Percentiles rank a stretch among this genome's conserved stretches.
These are phyloP conservation scores for Malaclemys terrapin DNA, from an alignment of 2,113 vertebrate species.

Conservation along the genomic window DNA sequence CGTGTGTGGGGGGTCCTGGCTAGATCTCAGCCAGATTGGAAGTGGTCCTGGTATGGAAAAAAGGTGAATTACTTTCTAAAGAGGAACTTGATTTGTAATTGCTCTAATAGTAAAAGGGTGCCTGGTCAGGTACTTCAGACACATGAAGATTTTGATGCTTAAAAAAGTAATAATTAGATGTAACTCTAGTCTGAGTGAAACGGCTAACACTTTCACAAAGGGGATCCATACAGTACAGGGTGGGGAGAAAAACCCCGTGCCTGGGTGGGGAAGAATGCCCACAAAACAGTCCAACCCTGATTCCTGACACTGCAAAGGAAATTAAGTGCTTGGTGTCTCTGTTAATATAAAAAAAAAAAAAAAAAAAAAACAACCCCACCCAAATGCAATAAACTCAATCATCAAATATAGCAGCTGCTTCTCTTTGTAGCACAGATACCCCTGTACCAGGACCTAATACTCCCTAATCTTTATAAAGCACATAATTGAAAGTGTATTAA, in stretches of 20 bases:
- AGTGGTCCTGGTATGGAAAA: neutral
- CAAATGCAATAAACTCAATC: neutral
- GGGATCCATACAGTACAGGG: neutral
- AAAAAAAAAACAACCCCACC: neutral
- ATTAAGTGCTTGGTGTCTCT: neutral
- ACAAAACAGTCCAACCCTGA: neutral
- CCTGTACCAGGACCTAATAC: neutral
- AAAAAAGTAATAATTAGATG: neutral
- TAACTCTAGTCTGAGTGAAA: neutral
- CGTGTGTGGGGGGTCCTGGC: accelerated
- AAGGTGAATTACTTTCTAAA: neutral
- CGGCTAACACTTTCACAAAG: neutral
- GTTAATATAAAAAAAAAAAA: neutral
- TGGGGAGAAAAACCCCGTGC: accelerated
- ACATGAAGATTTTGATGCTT: neutral
- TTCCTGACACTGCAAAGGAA: neutral
- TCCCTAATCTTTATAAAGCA: neutral
- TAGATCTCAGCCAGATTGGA: neutral
- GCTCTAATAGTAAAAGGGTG: neutral
- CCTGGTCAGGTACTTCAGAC: neutral
- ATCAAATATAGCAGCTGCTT: neutral
- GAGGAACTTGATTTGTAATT: neutral
- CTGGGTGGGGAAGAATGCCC: neutral
- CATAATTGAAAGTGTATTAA: neutral
- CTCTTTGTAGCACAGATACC: neutral